Conservation (phyloP, 2,797 vertebrate species). For the Australoheros facetus region DNA sequence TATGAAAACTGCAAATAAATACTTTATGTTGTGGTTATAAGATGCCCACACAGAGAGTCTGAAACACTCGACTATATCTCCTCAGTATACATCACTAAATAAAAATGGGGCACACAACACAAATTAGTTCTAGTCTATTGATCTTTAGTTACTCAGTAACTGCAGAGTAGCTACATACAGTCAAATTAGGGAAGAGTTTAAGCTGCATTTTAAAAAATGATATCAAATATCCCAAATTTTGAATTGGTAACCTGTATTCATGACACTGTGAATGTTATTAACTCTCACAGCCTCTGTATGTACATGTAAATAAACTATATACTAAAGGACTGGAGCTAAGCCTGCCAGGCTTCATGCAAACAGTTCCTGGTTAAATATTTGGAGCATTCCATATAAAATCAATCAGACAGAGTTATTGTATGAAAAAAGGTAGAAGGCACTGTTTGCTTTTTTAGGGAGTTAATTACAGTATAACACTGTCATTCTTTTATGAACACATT, state of each 20-base stretch:
- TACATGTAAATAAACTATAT: too few species aligned
- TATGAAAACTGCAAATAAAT: slow-evolving; percentile 9
- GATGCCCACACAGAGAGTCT: not conserved
- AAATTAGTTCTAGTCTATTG: not conserved
- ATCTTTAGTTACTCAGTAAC: not conserved
- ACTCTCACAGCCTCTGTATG: too few species aligned
- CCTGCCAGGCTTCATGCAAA: too few species aligned
- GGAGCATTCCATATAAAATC: too few species aligned
- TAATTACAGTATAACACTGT: too few species aligned
- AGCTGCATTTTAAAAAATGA: not conserved
- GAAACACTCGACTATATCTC: not conserved
- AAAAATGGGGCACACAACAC: not conserved
- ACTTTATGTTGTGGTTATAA: slow-evolving; percentile 1
- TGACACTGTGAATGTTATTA: not conserved
- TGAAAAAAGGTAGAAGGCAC: too few species aligned
- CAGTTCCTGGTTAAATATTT: too few species aligned
- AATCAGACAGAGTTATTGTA: too few species aligned
- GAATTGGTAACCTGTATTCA: not conserved
- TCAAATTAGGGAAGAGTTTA: not conserved
- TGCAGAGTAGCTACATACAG: not conserved
- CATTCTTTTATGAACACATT: too few species aligned
- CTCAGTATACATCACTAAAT: not conserved
- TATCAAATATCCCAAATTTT: not conserved
- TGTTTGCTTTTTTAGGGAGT: too few species aligned
- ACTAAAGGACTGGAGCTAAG: too few species aligned